Evolutionary conservation across 2,888 invertebrate species (phyloP).

Genomic region (Exocentrus adspersus): DNA sequence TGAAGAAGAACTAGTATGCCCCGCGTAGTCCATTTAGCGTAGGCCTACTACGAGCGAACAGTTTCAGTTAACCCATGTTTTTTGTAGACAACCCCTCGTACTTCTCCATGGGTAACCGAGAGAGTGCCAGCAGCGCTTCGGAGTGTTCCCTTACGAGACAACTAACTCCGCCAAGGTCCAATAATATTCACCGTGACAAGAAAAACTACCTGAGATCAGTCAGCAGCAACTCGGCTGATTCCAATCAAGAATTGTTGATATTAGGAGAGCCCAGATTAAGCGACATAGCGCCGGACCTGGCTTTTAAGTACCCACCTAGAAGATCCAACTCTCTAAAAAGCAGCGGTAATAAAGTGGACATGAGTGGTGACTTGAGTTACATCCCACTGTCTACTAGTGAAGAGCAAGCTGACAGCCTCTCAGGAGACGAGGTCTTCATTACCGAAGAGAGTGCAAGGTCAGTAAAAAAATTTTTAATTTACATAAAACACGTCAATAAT

Average conservation of each 20-base stretch:
- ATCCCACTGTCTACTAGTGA: conserved; percentile 57
- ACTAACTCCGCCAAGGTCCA: conserved; percentile 53
- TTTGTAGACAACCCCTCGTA: conserved; percentile 80
- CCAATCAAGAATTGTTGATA: conserved; percentile 72
- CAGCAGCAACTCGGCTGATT: conserved; percentile 71
- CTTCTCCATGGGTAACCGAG: conserved; percentile 66
- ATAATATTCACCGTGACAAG: conserved; percentile 32
- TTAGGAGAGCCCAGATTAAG: conserved; percentile 77
- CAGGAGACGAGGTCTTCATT: conserved; percentile 70
- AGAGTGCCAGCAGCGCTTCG: conserved; percentile 48
- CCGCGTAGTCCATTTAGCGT: conserved; percentile 30
- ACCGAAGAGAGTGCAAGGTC: conserved; percentile 62
- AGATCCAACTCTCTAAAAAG: conserved; percentile 55
- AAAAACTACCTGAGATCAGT: conserved; percentile 66
- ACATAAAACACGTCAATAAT: too few relatives aligned
- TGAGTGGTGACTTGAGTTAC: conserved; percentile 53
- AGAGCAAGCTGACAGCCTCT: conserved; percentile 51
- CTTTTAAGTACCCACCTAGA: conserved; percentile 57
- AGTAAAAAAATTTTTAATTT: too few relatives aligned
- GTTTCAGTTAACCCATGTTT: conserved; percentile 25
- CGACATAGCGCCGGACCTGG: conserved; percentile 71
- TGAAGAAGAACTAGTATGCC: conserved; percentile 46
- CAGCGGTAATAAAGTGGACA: conserved; percentile 42
- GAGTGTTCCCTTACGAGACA: conserved; percentile 51
- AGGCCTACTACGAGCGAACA: conserved; percentile 3